phyloP scores from a whole-genome alignment of 2,797 vertebrate species.

The Peromyscus attwateri region DNA sequence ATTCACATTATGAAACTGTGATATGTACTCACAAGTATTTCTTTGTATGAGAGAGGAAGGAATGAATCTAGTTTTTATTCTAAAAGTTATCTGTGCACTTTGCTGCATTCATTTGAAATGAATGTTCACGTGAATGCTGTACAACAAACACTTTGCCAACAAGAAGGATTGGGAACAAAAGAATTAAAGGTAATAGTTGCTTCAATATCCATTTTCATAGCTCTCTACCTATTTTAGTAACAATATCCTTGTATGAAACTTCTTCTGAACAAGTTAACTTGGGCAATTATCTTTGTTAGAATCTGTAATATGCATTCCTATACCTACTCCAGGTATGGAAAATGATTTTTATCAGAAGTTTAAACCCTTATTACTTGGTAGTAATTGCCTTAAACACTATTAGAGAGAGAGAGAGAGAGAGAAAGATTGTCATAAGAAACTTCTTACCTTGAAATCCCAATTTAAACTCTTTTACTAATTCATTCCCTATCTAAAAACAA shows the following conservation, averaged over 20 bases:
- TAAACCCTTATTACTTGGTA: neutral
- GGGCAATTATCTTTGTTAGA: neutral
- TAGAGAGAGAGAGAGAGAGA: neutral
- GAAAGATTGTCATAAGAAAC: neutral
- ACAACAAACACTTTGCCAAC: neutral
- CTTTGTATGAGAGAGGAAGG: neutral
- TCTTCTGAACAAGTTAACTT: neutral
- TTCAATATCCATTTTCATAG: neutral
- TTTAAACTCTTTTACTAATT: neutral
- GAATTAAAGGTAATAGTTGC: neutral
- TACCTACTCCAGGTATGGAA: neutral
- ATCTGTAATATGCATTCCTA: neutral
- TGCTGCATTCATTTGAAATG: neutral
- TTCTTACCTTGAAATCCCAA: constrained; percentile 11
- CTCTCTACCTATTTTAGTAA: neutral
- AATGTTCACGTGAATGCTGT: neutral
- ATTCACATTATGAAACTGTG: neutral
- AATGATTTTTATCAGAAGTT: constrained; percentile 1
- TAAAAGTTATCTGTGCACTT: neutral
- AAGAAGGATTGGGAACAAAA: neutral
- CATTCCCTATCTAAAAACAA: neutral
- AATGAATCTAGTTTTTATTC: neutral
- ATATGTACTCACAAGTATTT: neutral
- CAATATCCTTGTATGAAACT: neutral
- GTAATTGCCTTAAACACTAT: neutral